A percentile compares a stretch with the other conserved stretches of the same genome.
These are phyloP conservation scores for Huso huso DNA, from an alignment of 2,797 vertebrate genomes.

Conservation along the genomic window DNA sequence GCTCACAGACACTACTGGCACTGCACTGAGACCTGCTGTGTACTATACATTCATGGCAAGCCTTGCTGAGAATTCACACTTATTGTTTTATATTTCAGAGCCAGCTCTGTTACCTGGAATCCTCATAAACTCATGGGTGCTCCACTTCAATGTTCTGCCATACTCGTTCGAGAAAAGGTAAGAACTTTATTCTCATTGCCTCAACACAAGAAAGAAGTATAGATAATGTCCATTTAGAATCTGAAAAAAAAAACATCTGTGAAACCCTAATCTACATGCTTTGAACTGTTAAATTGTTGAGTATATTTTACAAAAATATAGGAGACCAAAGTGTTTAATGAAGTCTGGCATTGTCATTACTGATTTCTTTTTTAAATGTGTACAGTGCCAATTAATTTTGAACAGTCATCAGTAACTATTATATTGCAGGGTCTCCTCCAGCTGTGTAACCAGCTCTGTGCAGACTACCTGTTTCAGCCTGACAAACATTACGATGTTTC, in stretches of 20 bases:
- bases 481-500: slow-evolving; percentile 55
- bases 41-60: no score
- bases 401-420: background rate
- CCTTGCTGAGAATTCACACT: no score
- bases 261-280: no score
- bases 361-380: background rate
- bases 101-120: slow-evolving; percentile 67
- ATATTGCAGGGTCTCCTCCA: slow-evolving; percentile 48
- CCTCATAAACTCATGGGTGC: slow-evolving; percentile 63
- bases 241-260: no score
- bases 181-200: slow-evolving; percentile 1
- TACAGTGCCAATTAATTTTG: background rate
- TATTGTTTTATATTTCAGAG: slow-evolving; percentile 30
- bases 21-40: no score
- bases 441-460: slow-evolving; percentile 50
- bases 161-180: slow-evolving; percentile 56
- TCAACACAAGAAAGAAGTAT: no score
- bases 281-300: no score
- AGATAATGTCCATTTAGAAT: no score
- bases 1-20: no score
- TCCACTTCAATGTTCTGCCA: slow-evolving; percentile 57
- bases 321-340: background rate
- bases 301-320: background rate
- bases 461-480: slow-evolving; percentile 61
- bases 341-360: background rate